Evolutionary conservation across 2,797 vertebrate genomes (phyloP).

Genomic region (Aplochiton taeniatus): DNA sequence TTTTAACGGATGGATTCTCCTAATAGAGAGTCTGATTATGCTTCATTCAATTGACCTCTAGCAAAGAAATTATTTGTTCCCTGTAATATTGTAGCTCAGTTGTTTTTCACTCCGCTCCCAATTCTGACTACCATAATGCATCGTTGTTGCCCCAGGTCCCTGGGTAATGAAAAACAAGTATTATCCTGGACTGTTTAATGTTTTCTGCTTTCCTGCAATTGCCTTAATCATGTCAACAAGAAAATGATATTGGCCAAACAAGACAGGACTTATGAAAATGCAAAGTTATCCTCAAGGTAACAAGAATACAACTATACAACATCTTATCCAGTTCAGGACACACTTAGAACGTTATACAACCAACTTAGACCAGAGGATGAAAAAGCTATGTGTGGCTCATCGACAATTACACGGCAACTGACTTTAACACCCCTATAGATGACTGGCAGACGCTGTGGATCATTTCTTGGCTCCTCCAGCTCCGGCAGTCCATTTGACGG

Average conservation of each 20-base stretch:
- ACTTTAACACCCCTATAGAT: constrained; percentile 39
- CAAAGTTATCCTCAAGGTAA: no score
- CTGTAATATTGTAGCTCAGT: constrained; percentile 16
- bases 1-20: constrained; percentile 20
- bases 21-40: constrained; percentile 24
- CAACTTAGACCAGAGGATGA: constrained; percentile 28
- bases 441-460: constrained; percentile 36
- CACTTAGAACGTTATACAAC: constrained; percentile 1
- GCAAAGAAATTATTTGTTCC: constrained; percentile 18
- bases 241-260: not conserved
- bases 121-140: constrained; percentile 1
- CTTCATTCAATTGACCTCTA: constrained; percentile 18
- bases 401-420: constrained; percentile 13
- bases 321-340: no score
- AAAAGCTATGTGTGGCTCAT: constrained; percentile 15
- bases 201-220: not conserved
- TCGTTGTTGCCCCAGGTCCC: not conserved
- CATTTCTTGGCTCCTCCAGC: constrained; percentile 18
- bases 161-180: not conserved
- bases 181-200: not conserved
- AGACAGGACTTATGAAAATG: not conserved
- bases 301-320: no score
- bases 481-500: constrained; percentile 20
- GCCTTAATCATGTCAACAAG: not conserved
- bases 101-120: constrained; percentile 4